A percentile compares a stretch with the other conserved stretches of the same genome.
phyloP scores from a whole-genome alignment of 2,113 vertebrate genomes.

The Stercorarius parasiticus region DNA sequence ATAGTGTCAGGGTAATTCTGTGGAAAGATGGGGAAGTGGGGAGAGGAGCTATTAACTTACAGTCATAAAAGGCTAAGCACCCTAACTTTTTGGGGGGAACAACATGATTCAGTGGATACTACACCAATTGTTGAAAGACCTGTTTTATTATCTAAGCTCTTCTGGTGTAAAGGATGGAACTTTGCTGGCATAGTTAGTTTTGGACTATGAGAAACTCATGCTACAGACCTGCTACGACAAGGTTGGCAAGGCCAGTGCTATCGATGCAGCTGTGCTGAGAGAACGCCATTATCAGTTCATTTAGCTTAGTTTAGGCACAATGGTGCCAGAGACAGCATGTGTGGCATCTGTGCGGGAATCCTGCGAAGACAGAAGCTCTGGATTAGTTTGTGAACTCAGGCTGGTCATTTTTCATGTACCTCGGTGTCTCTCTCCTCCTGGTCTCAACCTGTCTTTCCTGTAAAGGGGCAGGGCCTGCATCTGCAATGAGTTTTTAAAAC shows the following conservation, averaged over 20 bases:
- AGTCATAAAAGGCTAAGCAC: background rate
- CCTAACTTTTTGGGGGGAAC: background rate
- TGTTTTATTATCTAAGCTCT: background rate
- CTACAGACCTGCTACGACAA: background rate
- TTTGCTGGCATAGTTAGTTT: background rate
- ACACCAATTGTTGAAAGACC: background rate
- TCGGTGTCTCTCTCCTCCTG: background rate
- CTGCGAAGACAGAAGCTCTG: background rate
- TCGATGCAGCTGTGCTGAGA: background rate
- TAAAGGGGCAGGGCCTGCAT: conserved; percentile 12
- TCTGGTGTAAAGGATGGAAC: background rate
- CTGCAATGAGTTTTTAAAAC: background rate
- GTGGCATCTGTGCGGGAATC: background rate
- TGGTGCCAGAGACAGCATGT: background rate
- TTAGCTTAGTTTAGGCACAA: background rate
- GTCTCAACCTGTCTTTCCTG: conserved; percentile 48
- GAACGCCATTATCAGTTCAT: fast-evolving
- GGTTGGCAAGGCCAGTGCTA: background rate
- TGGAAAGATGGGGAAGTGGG: background rate
- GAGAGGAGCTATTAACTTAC: background rate
- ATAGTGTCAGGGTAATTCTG: background rate
- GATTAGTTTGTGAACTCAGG: background rate
- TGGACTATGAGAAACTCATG: background rate
- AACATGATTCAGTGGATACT: background rate
- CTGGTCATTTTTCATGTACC: background rate